Base-by-base conservation (phyloP, 37 sponge, comb jelly and placozoan species). In the Ianthella basta region DNA sequence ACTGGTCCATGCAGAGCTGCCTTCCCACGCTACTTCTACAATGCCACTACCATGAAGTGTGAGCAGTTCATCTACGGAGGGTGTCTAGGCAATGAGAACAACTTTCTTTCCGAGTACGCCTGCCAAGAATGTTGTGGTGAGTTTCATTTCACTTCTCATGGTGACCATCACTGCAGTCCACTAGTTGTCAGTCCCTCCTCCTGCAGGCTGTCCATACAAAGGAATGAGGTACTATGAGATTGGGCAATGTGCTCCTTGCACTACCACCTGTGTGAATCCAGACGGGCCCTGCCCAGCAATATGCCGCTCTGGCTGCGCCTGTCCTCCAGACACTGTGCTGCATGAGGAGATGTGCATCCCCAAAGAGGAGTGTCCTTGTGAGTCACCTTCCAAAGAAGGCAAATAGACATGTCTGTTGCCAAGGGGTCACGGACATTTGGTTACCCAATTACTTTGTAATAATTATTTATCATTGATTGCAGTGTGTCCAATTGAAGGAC, bases 31-130 rank as follows among this genome's bases (percentile, higher is more conserved):
- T 84, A 57, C 61, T 59, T 37, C 61, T 34, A 84, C 85, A 84
- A 84, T 20, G 0, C 55, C 21, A 72, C 12, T 4, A 40, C 50
- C 29, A 69, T 57, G 6, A 24, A 37, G 59, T 86, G 87, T 69
- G 87, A 86, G 59, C n/a, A 29, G 27, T 86, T 86, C 57, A 68
- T 56, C 40, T 86, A 86, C 55, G 87, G 87, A 38, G 87, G 87
- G 0, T 86, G 87, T 30, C 38, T 5, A 0, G 87, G 87, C 30
- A 86, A 86, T 56, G 57, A 25, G 0, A 86, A 86, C 67, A 65
- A 69, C 38, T 86, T 80, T 30, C 0, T 8, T 18, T 67, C 69
- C 8, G 68, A 13, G 16, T 3, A 67, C 25, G 69, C 6, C 15
- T 86, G 87, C 56, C 38, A 33, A 4, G 29, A 10, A 12, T n/a